Conservation (phyloP, 2,113 vertebrate species). For the Lepisosteus osseus region DNA sequence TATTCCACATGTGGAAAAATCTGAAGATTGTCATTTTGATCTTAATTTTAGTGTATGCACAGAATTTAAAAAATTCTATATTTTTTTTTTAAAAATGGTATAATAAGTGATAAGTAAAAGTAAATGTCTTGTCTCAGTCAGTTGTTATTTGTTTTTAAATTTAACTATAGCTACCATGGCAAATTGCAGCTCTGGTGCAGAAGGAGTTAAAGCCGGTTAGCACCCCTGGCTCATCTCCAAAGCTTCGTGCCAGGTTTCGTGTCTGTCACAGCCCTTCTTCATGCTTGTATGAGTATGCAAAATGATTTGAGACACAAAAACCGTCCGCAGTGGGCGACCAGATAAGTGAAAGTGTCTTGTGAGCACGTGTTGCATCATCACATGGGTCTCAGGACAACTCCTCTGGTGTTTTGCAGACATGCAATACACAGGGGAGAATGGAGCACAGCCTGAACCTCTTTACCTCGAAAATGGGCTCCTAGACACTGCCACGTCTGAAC, state of each 20-base stretch:
- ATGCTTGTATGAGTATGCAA: conserved; percentile 71
- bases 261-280: conserved; percentile 72
- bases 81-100: too few relatives aligned
- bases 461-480: conserved; percentile 48
- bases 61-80: too few relatives aligned
- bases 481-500: not conserved
- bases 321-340: conserved; percentile 36
- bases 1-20: too few relatives aligned
- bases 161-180: not conserved
- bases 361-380: conserved; percentile 45
- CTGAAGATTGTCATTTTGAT: too few relatives aligned
- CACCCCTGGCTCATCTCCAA: conserved; percentile 43
- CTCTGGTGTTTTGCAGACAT: conserved; percentile 62
- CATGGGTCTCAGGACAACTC: conserved; percentile 44
- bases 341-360: conserved; percentile 58
- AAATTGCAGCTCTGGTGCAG: conserved; percentile 6
- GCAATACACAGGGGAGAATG: conserved; percentile 50
- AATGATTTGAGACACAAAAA: conserved; percentile 59
- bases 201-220: conserved; percentile 44
- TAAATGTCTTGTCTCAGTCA: not conserved
- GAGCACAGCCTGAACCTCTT: conserved; percentile 23
- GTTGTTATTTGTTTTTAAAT: not conserved
- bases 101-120: not conserved
- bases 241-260: conserved; percentile 69
- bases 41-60: too few relatives aligned